Evolutionary conservation across 2,113 vertebrate species (phyloP).

Genomic region (Spheniscus mendiculus): DNA sequence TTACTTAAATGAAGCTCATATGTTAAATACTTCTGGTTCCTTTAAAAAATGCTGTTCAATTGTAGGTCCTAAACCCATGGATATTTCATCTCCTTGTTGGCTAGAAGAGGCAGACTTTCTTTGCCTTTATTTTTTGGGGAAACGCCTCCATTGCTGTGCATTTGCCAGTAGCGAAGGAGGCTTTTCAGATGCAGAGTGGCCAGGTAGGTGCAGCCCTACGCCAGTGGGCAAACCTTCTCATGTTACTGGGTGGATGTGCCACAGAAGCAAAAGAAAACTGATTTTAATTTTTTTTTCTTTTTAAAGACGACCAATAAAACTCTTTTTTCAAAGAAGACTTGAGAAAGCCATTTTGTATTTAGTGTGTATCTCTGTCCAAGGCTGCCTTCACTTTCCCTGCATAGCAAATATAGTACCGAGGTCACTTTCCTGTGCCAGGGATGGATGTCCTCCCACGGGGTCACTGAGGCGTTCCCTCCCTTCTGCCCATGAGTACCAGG

Average conservation of each 20-base stretch:
- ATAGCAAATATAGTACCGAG: neutral
- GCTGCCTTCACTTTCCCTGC: neutral
- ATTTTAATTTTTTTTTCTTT: neutral
- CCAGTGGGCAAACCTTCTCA: neutral
- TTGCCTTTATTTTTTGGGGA: constrained; percentile 19
- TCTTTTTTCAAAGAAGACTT: neutral
- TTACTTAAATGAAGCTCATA: neutral
- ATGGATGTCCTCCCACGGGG: neutral
- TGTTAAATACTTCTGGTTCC: neutral
- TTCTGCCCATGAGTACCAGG: neutral
- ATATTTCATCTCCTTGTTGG: constrained; percentile 32
- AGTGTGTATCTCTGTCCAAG: neutral
- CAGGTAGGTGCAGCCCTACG: neutral
- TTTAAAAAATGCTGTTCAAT: constrained; percentile 15
- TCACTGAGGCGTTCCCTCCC: neutral
- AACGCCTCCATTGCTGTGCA: neutral
- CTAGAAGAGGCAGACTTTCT: constrained; percentile 22
- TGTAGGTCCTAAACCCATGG: neutral
- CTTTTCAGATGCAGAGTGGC: neutral
- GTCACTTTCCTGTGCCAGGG: neutral
- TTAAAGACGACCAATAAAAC: neutral
- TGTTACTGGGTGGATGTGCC: neutral
- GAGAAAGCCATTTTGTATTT: neutral
- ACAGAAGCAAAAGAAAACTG: neutral
- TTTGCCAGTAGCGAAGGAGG: neutral